These are phyloP conservation scores for Erannis defoliaria DNA, from an alignment of 2,888 invertebrate genomes.

Conservation along the genomic window DNA sequence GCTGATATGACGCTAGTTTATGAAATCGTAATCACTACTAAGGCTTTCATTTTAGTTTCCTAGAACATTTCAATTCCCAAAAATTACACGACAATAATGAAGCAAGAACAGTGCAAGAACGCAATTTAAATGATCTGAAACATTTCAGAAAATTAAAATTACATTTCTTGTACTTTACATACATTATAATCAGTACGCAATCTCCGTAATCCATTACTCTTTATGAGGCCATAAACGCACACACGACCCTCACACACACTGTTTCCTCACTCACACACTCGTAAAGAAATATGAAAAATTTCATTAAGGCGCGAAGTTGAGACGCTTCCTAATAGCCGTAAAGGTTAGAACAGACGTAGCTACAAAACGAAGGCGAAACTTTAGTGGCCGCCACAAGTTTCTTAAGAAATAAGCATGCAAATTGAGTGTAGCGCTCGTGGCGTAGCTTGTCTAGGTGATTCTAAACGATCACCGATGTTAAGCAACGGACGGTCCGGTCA, in stretches of 20 bases:
- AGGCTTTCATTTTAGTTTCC: background rate
- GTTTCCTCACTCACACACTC: background rate
- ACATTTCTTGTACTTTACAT: background rate
- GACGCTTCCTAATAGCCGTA: constrained; percentile 37
- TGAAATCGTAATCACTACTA: no score
- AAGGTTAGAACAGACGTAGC: constrained; percentile 16
- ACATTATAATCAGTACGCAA: constrained; percentile 33
- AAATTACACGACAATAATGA: no score
- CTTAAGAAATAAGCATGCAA: background rate
- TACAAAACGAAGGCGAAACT: background rate
- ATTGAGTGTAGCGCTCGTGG: background rate
- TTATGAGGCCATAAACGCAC: constrained; percentile 29
- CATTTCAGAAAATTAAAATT: constrained; percentile 6
- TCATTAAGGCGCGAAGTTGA: constrained; percentile 42
- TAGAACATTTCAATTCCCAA: no score
- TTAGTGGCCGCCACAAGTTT: constrained; percentile 1
- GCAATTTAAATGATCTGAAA: background rate
- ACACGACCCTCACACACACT: background rate
- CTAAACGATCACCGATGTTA: no score
- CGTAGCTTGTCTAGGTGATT: no score
- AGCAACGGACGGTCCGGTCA: no score
- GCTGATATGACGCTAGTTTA: no score
- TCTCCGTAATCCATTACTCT: constrained; percentile 43
- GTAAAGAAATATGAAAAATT: constrained; percentile 43
- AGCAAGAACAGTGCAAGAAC: no score